Evolutionary conservation across 2,797 vertebrate genomes (phyloP), one percentile per base, ranked within the genome.

Genomic region (Ctenochaetus hawaiiensis): DNA sequence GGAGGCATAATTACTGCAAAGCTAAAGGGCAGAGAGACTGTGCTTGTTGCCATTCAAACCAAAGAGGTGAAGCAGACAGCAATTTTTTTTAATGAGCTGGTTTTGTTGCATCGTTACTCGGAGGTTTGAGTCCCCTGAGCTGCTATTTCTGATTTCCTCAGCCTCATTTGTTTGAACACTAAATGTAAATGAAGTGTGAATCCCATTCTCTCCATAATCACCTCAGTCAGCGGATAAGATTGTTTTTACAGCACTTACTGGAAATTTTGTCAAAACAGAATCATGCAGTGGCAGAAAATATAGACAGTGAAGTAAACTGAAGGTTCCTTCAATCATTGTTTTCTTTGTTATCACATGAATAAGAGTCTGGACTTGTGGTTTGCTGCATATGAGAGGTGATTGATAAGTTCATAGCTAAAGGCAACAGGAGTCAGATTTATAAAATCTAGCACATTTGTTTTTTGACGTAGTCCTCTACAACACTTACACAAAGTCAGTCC

Each of bases 1-100:
- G 44, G 48, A 61, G 47, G 54, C 7, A 23, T 64, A 54, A 87
- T 72, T 67, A 81, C 56, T 20, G 52, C 39, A 66, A 23, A 10
- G 41, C 10, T 53, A 80, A 67, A 74, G 58, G 53, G 34, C 60
- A 71, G 47, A 60, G 22, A 53, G 41, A 34, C 51, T 51, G 14
- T 52, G 54, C 61, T 53, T 63, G 54, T 66, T 80, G 18, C 48
- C 4, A 56, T 70, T 80, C 34, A 54, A 37, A 63, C 43, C 10
- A 16, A 14, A 60, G 37, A 77, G 47, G 57, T 16, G 18, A 79
- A 60, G 14, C 0, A 0, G 77, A 47, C 30, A 51, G 34, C 8
- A 23, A 67, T 61, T 16, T 9, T 34, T 39, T 70, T 72, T 57
- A n/a, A 71, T 51, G 6, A 17, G 17, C 13, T 5, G 26, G 39